Base-by-base conservation (phyloP, 2,888 invertebrate species). In the Drosophila setosimentum region DNA sequence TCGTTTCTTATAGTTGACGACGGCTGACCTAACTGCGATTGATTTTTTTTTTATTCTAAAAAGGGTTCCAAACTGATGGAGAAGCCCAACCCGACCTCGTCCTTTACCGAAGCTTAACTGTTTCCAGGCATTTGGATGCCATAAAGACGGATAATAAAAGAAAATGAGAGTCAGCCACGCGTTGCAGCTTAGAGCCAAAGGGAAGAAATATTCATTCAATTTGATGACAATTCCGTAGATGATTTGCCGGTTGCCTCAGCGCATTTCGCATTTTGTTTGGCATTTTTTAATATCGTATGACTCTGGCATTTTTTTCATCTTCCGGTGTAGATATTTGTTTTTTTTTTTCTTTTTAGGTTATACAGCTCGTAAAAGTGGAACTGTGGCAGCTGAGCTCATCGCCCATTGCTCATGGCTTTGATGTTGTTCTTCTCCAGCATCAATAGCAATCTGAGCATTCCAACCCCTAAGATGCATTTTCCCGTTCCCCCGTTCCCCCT, bases 181-280 rank as follows among this genome's bases (percentile, higher is more conserved):
- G 84, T 89, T 84, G 82, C 90, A 87, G 84, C 84, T 84, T 89
- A 84, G 82, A 82, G 88, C 66, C 42, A 29, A 63, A 50, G 61
- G 73, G 66, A 54, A 30, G 65, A 79, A 69, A 61, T 40, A 57
- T 57, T 57, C 89, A 86, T 90, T 85, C 90, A 90, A 85, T 85
- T 85, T 85, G 87, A 85, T 85, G 85, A 85, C 90, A 85, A 90
- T 85, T 85, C 90, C 89, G 82, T 67, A 88, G 89, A 90, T 88
- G 85, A 85, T 88, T 90, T 88, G 90, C 83, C 78, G 89, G 83
- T 86, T 80, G 87, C 83, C 80, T 83, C 90, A 76, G 86, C 88
- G 73, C 45, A 45, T 45, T 24, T 45, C 45, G 21, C 54, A 37
- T 84, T 90, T 83, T 77, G 90, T 68, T 86, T 83, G 85, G 89